phyloP scores from a whole-genome alignment of 2,888 invertebrate species.

The Xylota sylvarum region DNA sequence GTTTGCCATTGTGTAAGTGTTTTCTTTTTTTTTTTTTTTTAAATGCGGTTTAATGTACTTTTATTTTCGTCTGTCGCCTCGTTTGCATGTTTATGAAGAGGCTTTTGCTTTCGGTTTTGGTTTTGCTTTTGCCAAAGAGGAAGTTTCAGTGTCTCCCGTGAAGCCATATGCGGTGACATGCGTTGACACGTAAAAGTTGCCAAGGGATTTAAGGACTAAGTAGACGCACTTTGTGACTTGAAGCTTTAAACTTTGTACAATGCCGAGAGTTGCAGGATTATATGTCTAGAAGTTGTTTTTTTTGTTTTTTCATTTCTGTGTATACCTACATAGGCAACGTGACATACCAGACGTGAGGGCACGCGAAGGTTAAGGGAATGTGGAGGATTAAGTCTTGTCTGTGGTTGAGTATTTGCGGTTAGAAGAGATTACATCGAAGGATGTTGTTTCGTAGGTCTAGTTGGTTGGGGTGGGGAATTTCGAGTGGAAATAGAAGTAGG shows the following conservation, averaged over 20 bases:
- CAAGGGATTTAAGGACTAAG: constrained; percentile 64
- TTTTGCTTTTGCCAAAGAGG: constrained; percentile 22
- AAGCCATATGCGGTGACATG: constrained; percentile 70
- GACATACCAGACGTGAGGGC: constrained; percentile 43
- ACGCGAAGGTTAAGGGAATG: constrained; percentile 56
- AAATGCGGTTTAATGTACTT: constrained; percentile 57
- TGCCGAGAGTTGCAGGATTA: constrained; percentile 52
- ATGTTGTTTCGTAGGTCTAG: neutral
- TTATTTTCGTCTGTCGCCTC: constrained; percentile 29
- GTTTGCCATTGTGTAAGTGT: constrained; percentile 59
- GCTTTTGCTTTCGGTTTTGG: neutral
- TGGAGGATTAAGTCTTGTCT: constrained; percentile 55
- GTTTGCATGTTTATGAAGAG: constrained; percentile 19
- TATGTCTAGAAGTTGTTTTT: constrained; percentile 33
- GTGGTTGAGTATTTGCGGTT: constrained; percentile 37
- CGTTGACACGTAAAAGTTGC: constrained; percentile 71
- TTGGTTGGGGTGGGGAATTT: neutral
- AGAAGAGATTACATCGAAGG: neutral
- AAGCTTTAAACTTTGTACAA: constrained; percentile 63
- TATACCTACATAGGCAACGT: neutral
- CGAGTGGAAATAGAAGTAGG: neutral
- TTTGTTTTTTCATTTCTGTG: neutral
- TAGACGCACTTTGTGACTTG: constrained; percentile 66
- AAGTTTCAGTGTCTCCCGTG: constrained; percentile 24
- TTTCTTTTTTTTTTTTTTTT: too few species aligned